A percentile compares a stretch with the other conserved stretches of the same genome.
Evolutionary conservation across 2,113 vertebrate genomes (phyloP).

Genomic region (Pterophyllum scalare): DNA sequence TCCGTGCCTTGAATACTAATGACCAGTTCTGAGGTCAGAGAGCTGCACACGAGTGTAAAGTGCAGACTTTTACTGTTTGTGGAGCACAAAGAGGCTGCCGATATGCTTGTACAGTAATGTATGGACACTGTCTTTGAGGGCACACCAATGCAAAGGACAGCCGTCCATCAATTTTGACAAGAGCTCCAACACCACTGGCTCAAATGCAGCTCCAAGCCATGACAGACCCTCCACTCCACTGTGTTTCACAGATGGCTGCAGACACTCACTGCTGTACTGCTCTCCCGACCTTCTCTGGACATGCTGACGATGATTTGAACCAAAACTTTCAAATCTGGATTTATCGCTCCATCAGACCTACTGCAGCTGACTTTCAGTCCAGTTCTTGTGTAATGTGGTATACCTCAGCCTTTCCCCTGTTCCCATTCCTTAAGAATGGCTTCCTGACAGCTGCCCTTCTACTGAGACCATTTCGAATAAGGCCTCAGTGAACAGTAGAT

Average conservation of each 20-base stretch:
- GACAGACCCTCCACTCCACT: neutral
- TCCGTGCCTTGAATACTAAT: constrained; percentile 33
- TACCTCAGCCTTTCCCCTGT: neutral
- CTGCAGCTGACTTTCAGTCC: neutral
- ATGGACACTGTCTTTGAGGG: neutral
- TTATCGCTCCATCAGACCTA: too few species aligned
- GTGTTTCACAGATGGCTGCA: neutral
- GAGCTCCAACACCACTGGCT: neutral
- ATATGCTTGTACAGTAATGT: neutral
- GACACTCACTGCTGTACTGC: neutral
- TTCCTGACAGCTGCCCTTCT: too few species aligned
- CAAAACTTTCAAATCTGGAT: too few species aligned
- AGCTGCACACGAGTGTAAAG: neutral
- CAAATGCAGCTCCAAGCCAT: neutral
- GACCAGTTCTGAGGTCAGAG: constrained; percentile 22
- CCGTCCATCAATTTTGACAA: neutral
- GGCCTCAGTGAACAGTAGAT: neutral
- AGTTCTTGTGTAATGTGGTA: neutral
- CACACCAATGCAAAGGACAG: neutral
- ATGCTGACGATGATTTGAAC: too few species aligned
- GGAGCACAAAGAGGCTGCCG: neutral
- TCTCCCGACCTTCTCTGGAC: too few species aligned
- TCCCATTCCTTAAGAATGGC: neutral
- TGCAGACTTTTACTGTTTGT: constrained; percentile 13
- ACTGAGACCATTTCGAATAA: fast-evolving